Evolutionary conservation across 2,113 vertebrate species (phyloP), one percentile per base, ranked within the genome.

Genomic region (Otus sunia): DNA sequence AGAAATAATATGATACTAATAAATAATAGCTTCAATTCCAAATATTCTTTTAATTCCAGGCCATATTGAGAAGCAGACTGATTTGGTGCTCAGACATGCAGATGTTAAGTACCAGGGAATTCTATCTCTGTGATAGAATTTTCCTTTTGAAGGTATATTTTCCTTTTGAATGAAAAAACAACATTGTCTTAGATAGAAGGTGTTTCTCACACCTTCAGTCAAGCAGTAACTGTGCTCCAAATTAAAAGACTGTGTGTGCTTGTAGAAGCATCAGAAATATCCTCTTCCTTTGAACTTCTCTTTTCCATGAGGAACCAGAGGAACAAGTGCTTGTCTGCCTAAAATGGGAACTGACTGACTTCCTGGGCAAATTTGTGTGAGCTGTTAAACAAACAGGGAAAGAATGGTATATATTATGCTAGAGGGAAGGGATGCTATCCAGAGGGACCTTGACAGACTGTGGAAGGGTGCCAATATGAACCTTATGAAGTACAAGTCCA

Each of bases 401-500:
- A 36, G 18, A 59, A 72, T 22, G 5, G 10, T 7, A 9, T 43
- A 41, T 22, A 7, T 55, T 27, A 29, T 0, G 5, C 15, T 32
- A 77, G 15, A 86, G 12, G n/a, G 37, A 69, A 59, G 13, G 13
- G 11, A 13, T 74, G n/a, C 6, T 10, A 71, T 36, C 7, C 12
- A 41, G 12, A 32, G 12, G 8, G 8, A n/a, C 15, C 19, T 15
- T 58, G 47, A 30, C 14, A 53, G 17, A 6, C 22, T 56, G 15
- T 13, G 66, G 27, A 63, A 78, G 3, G 15, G 13, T 13, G 8
- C 25, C 18, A 27, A 3, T 52, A 58, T 39, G n/a, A 60, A 34
- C 19, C 30, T 41, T 12, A 47, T 15, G 20, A 47, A 62, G 10
- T 39, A 19, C 9, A 41, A 66, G 8, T 22, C 4, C 34, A 36